Evolutionary conservation across 1,140 invertebrate species (phyloP).

Genomic region (Chelonus insularis): DNA sequence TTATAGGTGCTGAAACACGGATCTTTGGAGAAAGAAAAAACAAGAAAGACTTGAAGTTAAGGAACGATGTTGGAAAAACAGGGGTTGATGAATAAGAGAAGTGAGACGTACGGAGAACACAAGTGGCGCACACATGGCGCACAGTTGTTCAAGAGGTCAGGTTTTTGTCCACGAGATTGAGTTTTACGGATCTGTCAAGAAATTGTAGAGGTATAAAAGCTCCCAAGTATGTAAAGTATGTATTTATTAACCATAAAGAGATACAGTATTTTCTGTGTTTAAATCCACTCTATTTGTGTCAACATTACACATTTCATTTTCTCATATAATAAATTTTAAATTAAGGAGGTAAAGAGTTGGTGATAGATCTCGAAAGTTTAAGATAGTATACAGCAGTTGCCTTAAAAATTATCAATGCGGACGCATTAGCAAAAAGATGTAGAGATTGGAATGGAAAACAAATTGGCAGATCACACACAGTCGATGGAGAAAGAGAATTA

Average conservation of each 20-base stretch:
- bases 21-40: slow-evolving; percentile 29
- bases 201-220: not conserved
- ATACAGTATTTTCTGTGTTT: too few relatives aligned
- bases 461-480: slow-evolving; percentile 17
- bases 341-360: too few relatives aligned
- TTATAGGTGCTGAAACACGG: slow-evolving; percentile 30
- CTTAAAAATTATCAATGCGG: slow-evolving; percentile 11
- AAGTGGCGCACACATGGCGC: slow-evolving; percentile 59
- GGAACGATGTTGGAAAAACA: slow-evolving; percentile 7
- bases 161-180: slow-evolving; percentile 54
- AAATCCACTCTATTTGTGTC: too few relatives aligned
- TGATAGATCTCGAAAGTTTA: too few relatives aligned
- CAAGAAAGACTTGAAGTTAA: slow-evolving; percentile 15
- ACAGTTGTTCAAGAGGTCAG: slow-evolving; percentile 60
- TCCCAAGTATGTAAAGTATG: not conserved
- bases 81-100: slow-evolving; percentile 33
- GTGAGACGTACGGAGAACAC: slow-evolving; percentile 37
- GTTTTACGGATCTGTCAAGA: slow-evolving; percentile 46
- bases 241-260: not conserved
- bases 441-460: slow-evolving; percentile 8
- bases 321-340: too few relatives aligned
- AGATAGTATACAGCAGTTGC: not conserved
- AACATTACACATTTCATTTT: too few relatives aligned
- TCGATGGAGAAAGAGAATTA: slow-evolving; percentile 7
- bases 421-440: not conserved